Percentiles rank a stretch among this genome's conserved stretches.
Conservation (phyloP, 2,113 vertebrate species). For the Cebus imitator region DNA sequence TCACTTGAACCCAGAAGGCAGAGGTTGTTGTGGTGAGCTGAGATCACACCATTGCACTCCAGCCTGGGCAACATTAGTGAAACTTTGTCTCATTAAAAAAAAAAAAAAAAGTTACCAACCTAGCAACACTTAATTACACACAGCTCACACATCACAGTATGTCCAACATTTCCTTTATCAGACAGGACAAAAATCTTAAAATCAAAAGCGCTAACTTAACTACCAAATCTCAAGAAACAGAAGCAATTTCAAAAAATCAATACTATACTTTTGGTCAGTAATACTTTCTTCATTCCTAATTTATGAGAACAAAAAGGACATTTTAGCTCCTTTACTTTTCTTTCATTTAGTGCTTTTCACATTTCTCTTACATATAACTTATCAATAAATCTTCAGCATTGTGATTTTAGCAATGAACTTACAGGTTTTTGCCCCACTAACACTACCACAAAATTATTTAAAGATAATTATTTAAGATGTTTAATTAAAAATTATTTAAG, state of each 20-base stretch:
- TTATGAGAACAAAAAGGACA: neutral
- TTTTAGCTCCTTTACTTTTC: neutral
- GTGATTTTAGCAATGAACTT: neutral
- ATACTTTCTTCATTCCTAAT: conserved; percentile 22
- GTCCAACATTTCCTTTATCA: neutral
- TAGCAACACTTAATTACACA: neutral
- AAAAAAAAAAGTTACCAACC: neutral
- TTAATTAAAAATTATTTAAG: neutral
- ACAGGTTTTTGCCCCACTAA: neutral
- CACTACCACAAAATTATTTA: neutral
- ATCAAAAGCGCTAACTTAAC: neutral
- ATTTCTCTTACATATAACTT: conserved; percentile 9
- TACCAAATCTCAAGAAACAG: neutral
- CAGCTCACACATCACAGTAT: neutral
- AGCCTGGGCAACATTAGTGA: no score
- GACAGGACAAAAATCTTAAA: neutral
- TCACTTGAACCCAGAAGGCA: no score
- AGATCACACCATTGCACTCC: no score
- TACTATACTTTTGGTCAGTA: conserved; percentile 15
- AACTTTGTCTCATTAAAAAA: no score
- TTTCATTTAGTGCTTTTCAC: conserved; percentile 27
- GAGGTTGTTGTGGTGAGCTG: no score
- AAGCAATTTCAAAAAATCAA: neutral
- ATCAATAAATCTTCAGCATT: neutral
- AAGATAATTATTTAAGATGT: neutral